Conservation (phyloP, 2,888 invertebrate species). For the Physocephala rufipes region DNA sequence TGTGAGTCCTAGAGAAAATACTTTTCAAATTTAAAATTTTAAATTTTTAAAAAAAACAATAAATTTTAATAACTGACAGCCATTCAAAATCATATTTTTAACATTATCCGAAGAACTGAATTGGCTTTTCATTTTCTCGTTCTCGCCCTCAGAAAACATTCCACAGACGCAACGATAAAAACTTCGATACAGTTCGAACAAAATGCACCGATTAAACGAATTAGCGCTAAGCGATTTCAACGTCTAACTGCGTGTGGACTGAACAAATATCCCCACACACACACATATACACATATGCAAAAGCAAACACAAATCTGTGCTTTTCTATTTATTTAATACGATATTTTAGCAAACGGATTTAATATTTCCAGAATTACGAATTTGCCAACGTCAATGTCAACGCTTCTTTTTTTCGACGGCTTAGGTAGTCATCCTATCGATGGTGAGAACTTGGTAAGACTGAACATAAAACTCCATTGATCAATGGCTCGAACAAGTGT, state of each 20-base stretch:
- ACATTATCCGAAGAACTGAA: neutral
- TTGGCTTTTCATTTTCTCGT: conserved; percentile 47
- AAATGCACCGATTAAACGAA: conserved; percentile 20
- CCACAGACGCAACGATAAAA: conserved; percentile 16
- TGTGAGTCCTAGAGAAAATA: neutral
- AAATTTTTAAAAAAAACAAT: no score
- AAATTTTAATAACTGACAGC: no score
- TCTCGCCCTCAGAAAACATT: conserved; percentile 42
- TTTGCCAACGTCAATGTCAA: neutral
- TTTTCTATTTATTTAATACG: neutral
- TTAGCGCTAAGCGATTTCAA: neutral
- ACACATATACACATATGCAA: conserved; percentile 12
- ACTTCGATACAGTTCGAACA: conserved; percentile 11
- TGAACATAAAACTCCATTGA: conserved; percentile 18
- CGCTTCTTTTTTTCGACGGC: no score
- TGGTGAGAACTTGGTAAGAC: conserved; percentile 29
- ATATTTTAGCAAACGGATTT: neutral
- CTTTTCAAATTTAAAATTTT: neutral
- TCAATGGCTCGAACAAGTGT: conserved; percentile 13
- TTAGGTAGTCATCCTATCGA: neutral
- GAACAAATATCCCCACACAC: neutral
- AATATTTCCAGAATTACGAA: conserved; percentile 14
- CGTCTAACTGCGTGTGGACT: conserved; percentile 7
- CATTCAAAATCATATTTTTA: conserved; percentile 46
- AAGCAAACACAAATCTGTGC: neutral